Percentiles rank a stretch among this genome's conserved stretches.
These are phyloP conservation scores for Asteroscopus sphinx DNA, from an alignment of 2,888 invertebrate species.

Conservation along the genomic window DNA sequence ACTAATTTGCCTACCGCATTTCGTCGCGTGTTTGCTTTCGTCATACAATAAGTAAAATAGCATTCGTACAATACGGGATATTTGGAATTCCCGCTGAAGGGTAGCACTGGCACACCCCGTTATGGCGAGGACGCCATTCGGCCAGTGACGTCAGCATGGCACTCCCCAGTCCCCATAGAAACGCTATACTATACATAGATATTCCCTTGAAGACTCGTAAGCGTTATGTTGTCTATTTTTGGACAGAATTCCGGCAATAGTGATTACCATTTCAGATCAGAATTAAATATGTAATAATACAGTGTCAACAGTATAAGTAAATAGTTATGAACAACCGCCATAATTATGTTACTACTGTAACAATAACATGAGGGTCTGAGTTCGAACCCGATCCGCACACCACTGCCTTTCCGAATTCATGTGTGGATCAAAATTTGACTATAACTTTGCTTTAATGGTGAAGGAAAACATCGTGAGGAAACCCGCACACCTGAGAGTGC, in stretches of 20 bases:
- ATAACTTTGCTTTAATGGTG: too few species aligned
- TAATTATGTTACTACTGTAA: too few species aligned
- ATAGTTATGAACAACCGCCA: too few species aligned
- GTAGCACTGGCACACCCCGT: slow-evolving; percentile 74
- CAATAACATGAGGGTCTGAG: too few species aligned
- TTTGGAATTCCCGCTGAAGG: slow-evolving; percentile 63
- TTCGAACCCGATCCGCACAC: too few species aligned
- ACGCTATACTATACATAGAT: slow-evolving; percentile 45
- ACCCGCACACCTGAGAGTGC: too few species aligned
- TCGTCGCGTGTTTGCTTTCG: slow-evolving; percentile 38
- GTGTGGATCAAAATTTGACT: too few species aligned
- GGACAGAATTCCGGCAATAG: slow-evolving; percentile 35
- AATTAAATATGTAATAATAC: background rate
- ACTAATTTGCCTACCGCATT: slow-evolving; percentile 39
- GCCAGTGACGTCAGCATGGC: slow-evolving; percentile 75
- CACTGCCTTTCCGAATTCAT: too few species aligned
- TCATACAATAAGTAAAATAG: slow-evolving; percentile 33
- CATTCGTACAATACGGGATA: slow-evolving; percentile 37
- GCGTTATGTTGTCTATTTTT: slow-evolving; percentile 56
- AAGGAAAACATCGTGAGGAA: too few species aligned
- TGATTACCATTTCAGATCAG: slow-evolving; percentile 9
- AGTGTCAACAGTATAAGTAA: background rate
- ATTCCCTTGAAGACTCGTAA: slow-evolving; percentile 40
- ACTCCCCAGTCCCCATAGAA: slow-evolving; percentile 68
- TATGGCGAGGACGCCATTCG: slow-evolving; percentile 68